Evolutionary conservation across 2,888 invertebrate genomes (phyloP).

Genomic region (Taphrorychus bicolor): DNA sequence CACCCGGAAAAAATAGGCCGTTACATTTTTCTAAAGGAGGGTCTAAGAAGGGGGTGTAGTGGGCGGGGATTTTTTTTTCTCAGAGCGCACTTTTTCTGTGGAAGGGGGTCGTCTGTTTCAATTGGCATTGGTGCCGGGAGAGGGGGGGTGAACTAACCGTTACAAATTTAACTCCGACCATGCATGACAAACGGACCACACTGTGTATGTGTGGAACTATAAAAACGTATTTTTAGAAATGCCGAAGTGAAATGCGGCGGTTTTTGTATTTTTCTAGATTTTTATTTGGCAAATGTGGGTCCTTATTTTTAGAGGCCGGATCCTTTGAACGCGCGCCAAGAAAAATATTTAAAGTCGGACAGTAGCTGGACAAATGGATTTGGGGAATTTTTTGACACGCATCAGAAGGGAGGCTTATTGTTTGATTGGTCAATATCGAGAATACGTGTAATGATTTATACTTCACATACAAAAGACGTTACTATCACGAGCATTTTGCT

Average conservation of each 20-base stretch:
- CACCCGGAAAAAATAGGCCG: constrained; percentile 49
- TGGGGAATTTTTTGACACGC: neutral
- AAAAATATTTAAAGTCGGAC: constrained; percentile 42
- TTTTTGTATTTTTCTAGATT: constrained; percentile 38
- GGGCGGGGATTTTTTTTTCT: constrained; percentile 46
- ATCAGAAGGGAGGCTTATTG: too few species aligned
- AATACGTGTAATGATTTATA: too few species aligned
- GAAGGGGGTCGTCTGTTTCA: constrained; percentile 3
- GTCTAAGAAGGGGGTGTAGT: constrained; percentile 49
- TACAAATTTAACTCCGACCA: neutral
- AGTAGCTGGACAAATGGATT: neutral
- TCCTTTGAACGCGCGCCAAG: constrained; percentile 45
- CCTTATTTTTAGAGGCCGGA: constrained; percentile 47
- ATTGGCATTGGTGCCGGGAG: neutral
- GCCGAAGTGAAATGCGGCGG: constrained; percentile 18
- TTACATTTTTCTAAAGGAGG: constrained; percentile 53
- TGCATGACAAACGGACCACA: too few species aligned
- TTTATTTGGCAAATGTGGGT: constrained; percentile 34
- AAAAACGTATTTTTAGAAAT: neutral
- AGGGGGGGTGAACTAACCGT: neutral
- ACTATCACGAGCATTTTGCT: too few species aligned
- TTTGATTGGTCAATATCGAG: too few species aligned
- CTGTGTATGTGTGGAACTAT: too few species aligned
- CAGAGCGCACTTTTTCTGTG: neutral
- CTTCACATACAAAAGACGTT: too few species aligned